These are phyloP conservation scores for Pomatorhinus ruficollis DNA, from an alignment of 2,113 vertebrate genomes.

Conservation along the genomic window DNA sequence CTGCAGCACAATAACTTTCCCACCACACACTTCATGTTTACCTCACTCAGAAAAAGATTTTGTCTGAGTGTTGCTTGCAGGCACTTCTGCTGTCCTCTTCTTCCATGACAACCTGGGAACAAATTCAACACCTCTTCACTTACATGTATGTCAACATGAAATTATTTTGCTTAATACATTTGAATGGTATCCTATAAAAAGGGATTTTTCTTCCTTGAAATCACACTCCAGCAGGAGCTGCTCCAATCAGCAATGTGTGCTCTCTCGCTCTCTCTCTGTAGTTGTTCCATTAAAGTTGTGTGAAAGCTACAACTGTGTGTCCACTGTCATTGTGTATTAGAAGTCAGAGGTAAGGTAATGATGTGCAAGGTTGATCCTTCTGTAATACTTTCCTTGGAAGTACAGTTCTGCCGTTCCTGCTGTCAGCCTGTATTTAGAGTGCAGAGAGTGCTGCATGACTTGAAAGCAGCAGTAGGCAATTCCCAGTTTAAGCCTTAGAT, in stretches of 20 bases:
- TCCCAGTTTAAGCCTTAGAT: slow-evolving; percentile 37
- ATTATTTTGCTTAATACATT: neutral
- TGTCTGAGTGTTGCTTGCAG: neutral
- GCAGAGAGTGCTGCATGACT: slow-evolving; percentile 2
- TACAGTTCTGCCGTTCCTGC: neutral
- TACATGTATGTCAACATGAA: neutral
- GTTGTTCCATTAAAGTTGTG: slow-evolving; percentile 29
- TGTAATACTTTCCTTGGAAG: slow-evolving; percentile 45
- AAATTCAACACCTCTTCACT: neutral
- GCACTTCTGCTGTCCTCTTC: neutral
- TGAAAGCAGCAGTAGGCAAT: slow-evolving; percentile 40
- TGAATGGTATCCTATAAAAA: neutral
- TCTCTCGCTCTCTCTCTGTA: neutral
- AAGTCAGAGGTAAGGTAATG: slow-evolving; percentile 1
- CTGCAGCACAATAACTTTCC: neutral
- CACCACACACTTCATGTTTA: neutral
- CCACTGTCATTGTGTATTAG: slow-evolving; percentile 48
- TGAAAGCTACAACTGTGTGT: slow-evolving; percentile 36
- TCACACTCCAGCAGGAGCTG: neutral
- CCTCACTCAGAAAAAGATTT: neutral
- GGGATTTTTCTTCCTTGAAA: neutral
- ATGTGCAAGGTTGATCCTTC: slow-evolving; percentile 37
- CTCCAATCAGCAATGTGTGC: neutral
- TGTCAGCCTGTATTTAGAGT: slow-evolving; percentile 35
- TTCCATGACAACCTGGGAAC: neutral